phyloP scores from a whole-genome alignment of 2,888 invertebrate genomes.

The Petrolisthes manimaculis region DNA sequence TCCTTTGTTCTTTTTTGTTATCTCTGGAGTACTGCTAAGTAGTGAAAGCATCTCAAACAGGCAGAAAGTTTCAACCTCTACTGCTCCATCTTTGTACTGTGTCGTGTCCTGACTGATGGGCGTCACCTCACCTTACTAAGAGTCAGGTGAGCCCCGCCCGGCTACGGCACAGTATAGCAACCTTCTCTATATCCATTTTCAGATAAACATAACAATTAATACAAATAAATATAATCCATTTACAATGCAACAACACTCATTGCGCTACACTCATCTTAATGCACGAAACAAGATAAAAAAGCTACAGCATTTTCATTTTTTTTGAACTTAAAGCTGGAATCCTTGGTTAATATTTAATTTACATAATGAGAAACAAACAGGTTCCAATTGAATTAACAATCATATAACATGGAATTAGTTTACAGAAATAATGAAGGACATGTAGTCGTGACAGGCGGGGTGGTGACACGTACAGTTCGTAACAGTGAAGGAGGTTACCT shows the following conservation, averaged over 20 bases:
- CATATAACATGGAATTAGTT: conserved; percentile 46
- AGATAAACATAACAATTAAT: conserved; percentile 63
- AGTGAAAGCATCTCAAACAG: background rate
- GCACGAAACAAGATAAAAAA: conserved; percentile 50
- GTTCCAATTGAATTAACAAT: conserved; percentile 44
- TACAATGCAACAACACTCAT: conserved; percentile 60
- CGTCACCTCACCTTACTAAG: conserved; percentile 41
- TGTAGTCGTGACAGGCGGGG: conserved; percentile 30
- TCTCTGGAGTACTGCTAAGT: no score
- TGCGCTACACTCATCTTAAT: conserved; percentile 53
- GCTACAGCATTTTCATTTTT: conserved; percentile 43
- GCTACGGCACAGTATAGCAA: conserved; percentile 35
- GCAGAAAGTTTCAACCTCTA: conserved; percentile 54
- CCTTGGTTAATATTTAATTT: conserved; percentile 56
- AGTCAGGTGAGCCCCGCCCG: conserved; percentile 36
- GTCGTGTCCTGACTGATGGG: conserved; percentile 44
- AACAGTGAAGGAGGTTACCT: conserved; percentile 22
- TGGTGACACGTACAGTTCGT: conserved; percentile 17
- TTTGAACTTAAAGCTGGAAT: conserved; percentile 60
- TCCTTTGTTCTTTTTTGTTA: no score
- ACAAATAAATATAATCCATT: conserved; percentile 63
- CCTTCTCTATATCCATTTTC: conserved; percentile 50
- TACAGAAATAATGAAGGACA: conserved; percentile 39
- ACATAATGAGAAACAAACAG: conserved; percentile 33
- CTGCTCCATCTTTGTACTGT: conserved; percentile 54